Percentiles rank a stretch among this genome's conserved stretches.
These are phyloP conservation scores for Morone saxatilis DNA, from an alignment of 2,113 vertebrate species.

Conservation along the genomic window DNA sequence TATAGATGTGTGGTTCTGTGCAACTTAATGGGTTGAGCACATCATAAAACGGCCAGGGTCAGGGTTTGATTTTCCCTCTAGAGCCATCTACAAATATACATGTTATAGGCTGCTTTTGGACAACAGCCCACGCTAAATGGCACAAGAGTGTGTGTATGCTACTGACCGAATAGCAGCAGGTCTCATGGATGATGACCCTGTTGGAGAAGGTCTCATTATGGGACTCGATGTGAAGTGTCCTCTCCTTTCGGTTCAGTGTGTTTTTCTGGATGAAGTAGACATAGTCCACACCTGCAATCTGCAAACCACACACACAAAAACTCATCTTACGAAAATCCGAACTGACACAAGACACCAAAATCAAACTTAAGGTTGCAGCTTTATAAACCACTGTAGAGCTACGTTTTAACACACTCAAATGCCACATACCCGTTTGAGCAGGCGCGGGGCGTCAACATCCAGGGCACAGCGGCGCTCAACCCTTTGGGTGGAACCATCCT, in stretches of 20 bases:
- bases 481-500: constrained; percentile 86
- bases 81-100: not conserved
- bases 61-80: not conserved
- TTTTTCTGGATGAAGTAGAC: constrained; percentile 98
- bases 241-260: constrained; percentile 91
- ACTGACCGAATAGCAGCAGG: constrained; percentile 96
- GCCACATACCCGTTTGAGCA: constrained; percentile 91
- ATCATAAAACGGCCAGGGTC: not conserved
- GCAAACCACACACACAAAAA: constrained; percentile 25
- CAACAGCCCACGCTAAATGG: not conserved
- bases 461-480: constrained; percentile 94
- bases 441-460: constrained; percentile 94
- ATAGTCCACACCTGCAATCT: constrained; percentile 97
- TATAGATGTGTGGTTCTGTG: not conserved
- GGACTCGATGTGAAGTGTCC: constrained; percentile 95
- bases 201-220: constrained; percentile 97
- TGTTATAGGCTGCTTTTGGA: not conserved
- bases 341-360: not conserved
- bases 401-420: not conserved
- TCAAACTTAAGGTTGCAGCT: not conserved
- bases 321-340: not conserved
- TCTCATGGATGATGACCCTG: constrained; percentile 93
- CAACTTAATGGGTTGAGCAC: not conserved
- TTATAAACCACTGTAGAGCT: too few species aligned
- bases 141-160: not conserved